Evolutionary conservation across 1,140 invertebrate genomes (phyloP).

Genomic region (Cataglyphis hispanica): DNA sequence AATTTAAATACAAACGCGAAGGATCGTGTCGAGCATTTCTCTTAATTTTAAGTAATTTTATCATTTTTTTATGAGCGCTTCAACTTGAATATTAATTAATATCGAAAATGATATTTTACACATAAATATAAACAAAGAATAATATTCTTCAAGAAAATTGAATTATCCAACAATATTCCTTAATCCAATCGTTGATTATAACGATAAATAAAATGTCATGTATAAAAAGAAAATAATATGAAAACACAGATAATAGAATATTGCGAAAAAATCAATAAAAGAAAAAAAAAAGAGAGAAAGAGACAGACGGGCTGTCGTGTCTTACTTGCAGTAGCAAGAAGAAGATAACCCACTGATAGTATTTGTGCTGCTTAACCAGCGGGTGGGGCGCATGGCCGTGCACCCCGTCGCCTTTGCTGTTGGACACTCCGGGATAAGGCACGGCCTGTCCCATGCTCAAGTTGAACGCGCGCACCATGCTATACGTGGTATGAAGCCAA

Average conservation of each 20-base stretch:
- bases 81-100: neutral
- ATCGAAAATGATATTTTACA: neutral
- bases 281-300: neutral
- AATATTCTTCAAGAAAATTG: neutral
- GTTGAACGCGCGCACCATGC: constrained; percentile 87
- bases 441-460: constrained; percentile 86
- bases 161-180: neutral
- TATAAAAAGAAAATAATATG: neutral
- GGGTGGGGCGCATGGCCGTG: constrained; percentile 84
- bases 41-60: neutral
- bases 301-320: neutral
- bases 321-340: constrained; percentile 89
- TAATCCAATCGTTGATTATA: neutral
- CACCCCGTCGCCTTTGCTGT: constrained; percentile 81
- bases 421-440: constrained; percentile 87
- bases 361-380: constrained; percentile 86
- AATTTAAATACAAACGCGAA: constrained; percentile 19
- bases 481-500: constrained; percentile 92
- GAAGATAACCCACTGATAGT: constrained; percentile 91
- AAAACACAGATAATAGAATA: neutral
- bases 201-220: neutral
- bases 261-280: neutral
- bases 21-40: neutral
- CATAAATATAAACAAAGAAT: neutral
- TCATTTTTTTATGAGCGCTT: neutral